Base-by-base conservation (phyloP, 2,888 invertebrate species). In the Cenopis cana region DNA sequence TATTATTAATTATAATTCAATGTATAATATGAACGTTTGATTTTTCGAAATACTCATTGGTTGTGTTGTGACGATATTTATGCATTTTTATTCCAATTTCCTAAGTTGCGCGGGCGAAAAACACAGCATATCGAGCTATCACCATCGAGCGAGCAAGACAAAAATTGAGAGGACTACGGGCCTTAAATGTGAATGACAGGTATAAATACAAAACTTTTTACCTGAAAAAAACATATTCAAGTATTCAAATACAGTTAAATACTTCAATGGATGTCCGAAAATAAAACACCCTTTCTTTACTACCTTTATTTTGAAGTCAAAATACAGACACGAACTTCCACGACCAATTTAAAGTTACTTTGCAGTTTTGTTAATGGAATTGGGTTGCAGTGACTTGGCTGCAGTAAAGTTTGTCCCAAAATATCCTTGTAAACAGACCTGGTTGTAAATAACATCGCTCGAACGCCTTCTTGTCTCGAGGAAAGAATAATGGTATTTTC, bases 401-500 rank as follows among this genome's bases (percentile, higher is more conserved):
- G 54, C 64, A 69, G 61, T 62, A 55, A 62, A 68, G 56, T 68
- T 70, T 41, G 73, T 73, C 69, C 70, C 74, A 76, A 75, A 77
- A 85, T 82, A 86, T 87, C 83, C 83, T 83, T 81, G 81, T 81
- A 81, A 90, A 88, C 89, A 90, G 86, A 87, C 84, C 84, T 81
- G 86, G 89, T 85, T 89, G 88, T 91, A 91, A 91, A 91, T 91
- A 90, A 91, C 88, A 83, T 84, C 86, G 89, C 86, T 88, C 84
- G 89, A 91, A 91, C 90, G 91, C 90, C 90, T 92, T 82, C 90
- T 89, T 90, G 91, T 91, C 91, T 88, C 85, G 84, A 79, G 82
- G 84, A 84, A 90, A 91, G 90, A 92, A 89, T 91, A 92, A 92
- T 92, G 90, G 89, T 87, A 89, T 92, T 91, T 91, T 92, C 90